phyloP scores from a whole-genome alignment of 2,113 vertebrate genomes.

The Danio rerio region GRCz12tu NC_133182.1:42710001-42710500 shows the following conservation, averaged over 20 bases:
- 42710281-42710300: slow-evolving; percentile 48
- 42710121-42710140: slow-evolving; percentile 14
- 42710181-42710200: slow-evolving; percentile 34
- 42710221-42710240: slow-evolving; percentile 21
- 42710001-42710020: slow-evolving; percentile 21
- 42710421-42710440: slow-evolving; percentile 34
- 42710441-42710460: slow-evolving; percentile 6
- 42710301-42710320: slow-evolving; percentile 50
- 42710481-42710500: background rate
- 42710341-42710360: slow-evolving; percentile 15
- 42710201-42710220: slow-evolving; percentile 2
- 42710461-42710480: slow-evolving; percentile 13
- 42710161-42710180: background rate
- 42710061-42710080: slow-evolving; percentile 29
- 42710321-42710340: slow-evolving; percentile 11
- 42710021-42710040: slow-evolving; percentile 21
- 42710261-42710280: slow-evolving; percentile 7
- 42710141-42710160: slow-evolving; percentile 35
- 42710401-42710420: slow-evolving; percentile 28
- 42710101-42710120: slow-evolving; percentile 33
- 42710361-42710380: slow-evolving; percentile 39
- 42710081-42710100: slow-evolving; percentile 22
- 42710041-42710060: slow-evolving; percentile 32
- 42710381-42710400: slow-evolving; percentile 40
- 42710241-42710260: slow-evolving; percentile 49